Base-by-base conservation (phyloP, 2,888 invertebrate genomes). In the Phyto melanocephala region DNA sequence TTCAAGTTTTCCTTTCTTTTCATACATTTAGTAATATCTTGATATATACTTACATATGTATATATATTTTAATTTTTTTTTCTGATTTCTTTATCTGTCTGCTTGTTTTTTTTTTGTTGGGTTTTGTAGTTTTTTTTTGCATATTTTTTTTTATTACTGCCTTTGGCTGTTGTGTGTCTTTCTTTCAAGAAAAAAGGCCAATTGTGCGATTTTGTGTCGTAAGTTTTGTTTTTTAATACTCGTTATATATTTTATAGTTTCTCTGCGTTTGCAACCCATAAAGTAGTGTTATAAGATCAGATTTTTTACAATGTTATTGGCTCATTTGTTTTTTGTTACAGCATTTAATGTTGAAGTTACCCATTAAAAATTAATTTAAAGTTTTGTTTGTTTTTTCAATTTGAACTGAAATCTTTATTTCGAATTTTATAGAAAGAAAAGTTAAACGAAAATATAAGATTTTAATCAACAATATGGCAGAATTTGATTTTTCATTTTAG, bases 361-460 rank as follows among this genome's bases (percentile, higher is more conserved):
- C 75, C 54, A 82, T 79, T 71, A 70, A 74, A 68, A 78, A 65
- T 74, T 81, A 35, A 74, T 78, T 77, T 81, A 81, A 56, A 65
- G 24, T 28, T 63, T 70, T 71, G 40, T 75, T 65, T 63, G 13
- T 71, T 65, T 40, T 65, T 72, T 20, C 40, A 22, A 65, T 68
- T 68, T 58, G 24, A 11, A 37, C 35, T 37, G 58, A 65, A 17
- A 47, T 56, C 47, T 74, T 47, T 45, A 45, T 63, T 54, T 63
- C 22, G 15, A 13, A 28, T n/a, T n/a, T n/a, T n/a, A n/a, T n/a
- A n/a, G n/a, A 37, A 50, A 60, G 58, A 17, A 58, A 37, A 15
- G 13, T 22, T 7, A 56, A 20, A 24, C 17, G n/a, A 28, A 28
- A 54, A 40, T 22, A n/a, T n/a, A n/a, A n/a, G n/a, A n/a, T n/a